Evolutionary conservation across 2,888 invertebrate genomes (phyloP).

Genomic region (Cybosia mesomella): DNA sequence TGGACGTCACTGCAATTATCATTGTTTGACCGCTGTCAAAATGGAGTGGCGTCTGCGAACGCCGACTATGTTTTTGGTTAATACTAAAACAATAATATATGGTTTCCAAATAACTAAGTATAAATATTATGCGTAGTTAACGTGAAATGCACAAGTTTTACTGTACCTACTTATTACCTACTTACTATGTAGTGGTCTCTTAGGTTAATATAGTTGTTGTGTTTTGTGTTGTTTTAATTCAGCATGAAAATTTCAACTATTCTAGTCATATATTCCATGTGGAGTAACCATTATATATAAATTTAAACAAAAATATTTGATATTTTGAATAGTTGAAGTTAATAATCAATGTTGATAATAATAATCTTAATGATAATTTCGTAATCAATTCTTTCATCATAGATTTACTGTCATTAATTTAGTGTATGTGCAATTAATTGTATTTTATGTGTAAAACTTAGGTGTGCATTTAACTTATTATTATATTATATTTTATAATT

Average conservation of each 20-base stretch:
- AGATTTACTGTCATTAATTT: slow-evolving; percentile 78
- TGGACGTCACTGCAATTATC: slow-evolving; percentile 51
- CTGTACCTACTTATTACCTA: slow-evolving; percentile 65
- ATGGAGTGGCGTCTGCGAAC: slow-evolving; percentile 46
- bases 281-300: slow-evolving; percentile 55
- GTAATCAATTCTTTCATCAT: slow-evolving; percentile 72
- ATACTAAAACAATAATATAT: slow-evolving; percentile 56
- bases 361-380: slow-evolving; percentile 74
- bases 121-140: slow-evolving; percentile 48
- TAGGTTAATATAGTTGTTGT: slow-evolving; percentile 83
- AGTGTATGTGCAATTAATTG: slow-evolving; percentile 83
- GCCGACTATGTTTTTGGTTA: slow-evolving; percentile 53
- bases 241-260: slow-evolving; percentile 71
- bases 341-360: slow-evolving; percentile 56
- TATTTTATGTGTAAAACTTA: slow-evolving; percentile 76
- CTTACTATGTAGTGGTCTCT: slow-evolving; percentile 63
- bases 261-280: slow-evolving; percentile 65
- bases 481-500: slow-evolving; percentile 56
- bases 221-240: slow-evolving; percentile 78
- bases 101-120: slow-evolving; percentile 57
- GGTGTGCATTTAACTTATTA: slow-evolving; percentile 78
- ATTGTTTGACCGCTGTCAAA: slow-evolving; percentile 41
- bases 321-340: slow-evolving; percentile 67
- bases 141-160: slow-evolving; percentile 78
- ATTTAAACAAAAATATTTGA: slow-evolving; percentile 57